Conservation (phyloP, 2,113 vertebrate genomes). For the Uria lomvia region DNA sequence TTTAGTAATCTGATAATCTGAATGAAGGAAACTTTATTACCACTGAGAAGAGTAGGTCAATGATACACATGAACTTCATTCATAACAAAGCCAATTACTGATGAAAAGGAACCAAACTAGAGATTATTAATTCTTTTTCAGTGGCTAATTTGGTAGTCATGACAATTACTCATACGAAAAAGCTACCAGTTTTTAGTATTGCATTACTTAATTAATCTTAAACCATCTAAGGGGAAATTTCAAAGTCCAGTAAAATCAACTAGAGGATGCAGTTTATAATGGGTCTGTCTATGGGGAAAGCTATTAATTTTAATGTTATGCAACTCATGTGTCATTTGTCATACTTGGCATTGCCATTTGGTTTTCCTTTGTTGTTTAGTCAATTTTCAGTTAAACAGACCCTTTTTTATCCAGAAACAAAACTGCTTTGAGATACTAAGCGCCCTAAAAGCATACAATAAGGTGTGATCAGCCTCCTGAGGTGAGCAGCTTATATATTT, state of each 20-base stretch:
- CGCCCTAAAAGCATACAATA: neutral
- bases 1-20: neutral
- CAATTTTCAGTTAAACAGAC: neutral
- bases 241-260: neutral
- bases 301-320: neutral
- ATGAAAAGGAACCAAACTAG: neutral
- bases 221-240: neutral
- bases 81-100: constrained; percentile 9
- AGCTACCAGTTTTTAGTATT: neutral
- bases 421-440: neutral
- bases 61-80: neutral
- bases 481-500: neutral
- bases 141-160: neutral
- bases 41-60: neutral
- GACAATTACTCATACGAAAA: neutral
- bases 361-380: constrained; percentile 21
- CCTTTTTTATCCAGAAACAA: neutral
- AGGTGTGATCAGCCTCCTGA: neutral
- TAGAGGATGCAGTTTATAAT: neutral
- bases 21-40: constrained; percentile 22
- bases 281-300: neutral
- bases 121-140: neutral
- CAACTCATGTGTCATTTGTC: constrained; percentile 2
- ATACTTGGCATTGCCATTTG: neutral
- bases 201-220: constrained; percentile 38